Evolutionary conservation across 2,888 invertebrate species (phyloP), one percentile per base, ranked within the genome.

Genomic region (Vannuccia rotundouncinata): DNA sequence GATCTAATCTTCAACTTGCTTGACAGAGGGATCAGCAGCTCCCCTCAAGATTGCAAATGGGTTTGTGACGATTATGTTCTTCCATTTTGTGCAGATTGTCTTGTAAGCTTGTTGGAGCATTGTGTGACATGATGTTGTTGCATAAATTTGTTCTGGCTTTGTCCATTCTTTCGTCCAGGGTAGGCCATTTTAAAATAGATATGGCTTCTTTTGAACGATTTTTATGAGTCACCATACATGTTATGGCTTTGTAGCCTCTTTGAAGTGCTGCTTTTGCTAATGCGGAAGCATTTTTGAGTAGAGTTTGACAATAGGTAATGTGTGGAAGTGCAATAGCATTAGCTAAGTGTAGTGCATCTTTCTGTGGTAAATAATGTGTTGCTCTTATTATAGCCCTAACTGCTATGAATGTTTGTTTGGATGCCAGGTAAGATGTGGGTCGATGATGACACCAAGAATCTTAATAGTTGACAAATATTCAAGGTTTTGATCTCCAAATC

Each of bases 111-210:
- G 66, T 45, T 45, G 45, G 5, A 66, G 66, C 5, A 22, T 2
- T 27, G 66, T 66, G 66, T 66, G 66, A 66, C 66, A 66, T 66
- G 66, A 5, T 66, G 66, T 66, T 66, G 66, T 66, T 66, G 66
- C 66, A 66, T 66, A 66, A 66, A 17, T 66, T 22, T 17, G 25
- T 66, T 66, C 66, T 66, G 66, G 66, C 5, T 66, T 66, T 66
- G 25, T 66, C 66, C 66, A 66, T 66, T 66, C 66, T 66, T 66
- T 66, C 66, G 66, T 66, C 66, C 66, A 22, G 66, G 66, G 66
- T 66, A 66, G 66, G 66, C 66, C 66, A 66, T 66, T 66, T 66
- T 66, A 66, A 66, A n/a, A 66, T 66, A 17, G 66, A 66, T 66
- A 22, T 66, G 25, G 66, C 25, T 17, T 66, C 22, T 66, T 66